Conservation (phyloP, 2,113 vertebrate species). For the Nycticorax nycticorax region DNA sequence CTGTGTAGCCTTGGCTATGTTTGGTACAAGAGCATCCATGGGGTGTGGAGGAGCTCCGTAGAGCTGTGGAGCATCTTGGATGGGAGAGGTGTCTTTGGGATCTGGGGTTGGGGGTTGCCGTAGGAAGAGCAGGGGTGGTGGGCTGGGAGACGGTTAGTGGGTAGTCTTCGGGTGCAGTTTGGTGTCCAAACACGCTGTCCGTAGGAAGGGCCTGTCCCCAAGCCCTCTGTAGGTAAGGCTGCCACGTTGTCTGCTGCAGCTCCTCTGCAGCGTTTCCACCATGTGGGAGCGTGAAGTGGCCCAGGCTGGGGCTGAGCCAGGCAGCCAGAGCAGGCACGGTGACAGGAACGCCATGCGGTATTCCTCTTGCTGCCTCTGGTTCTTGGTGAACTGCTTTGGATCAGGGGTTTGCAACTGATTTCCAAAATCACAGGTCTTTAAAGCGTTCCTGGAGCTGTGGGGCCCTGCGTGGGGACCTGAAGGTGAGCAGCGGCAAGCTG, state of each 20-base stretch:
- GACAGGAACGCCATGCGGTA: fast-evolving
- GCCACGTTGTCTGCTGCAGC: not conserved
- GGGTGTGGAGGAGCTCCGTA: not conserved
- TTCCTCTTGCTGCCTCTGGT: not conserved
- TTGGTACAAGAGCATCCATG: not conserved
- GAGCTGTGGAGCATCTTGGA: not conserved
- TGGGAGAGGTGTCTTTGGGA: not conserved
- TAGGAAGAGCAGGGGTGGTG: not conserved
- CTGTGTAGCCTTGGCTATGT: fast-evolving
- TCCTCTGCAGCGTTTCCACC: not conserved
- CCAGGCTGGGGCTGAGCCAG: not conserved
- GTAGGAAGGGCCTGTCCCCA: not conserved
- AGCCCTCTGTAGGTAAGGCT: not conserved
- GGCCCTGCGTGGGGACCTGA: not conserved
- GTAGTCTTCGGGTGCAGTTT: not conserved
- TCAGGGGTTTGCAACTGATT: not conserved
- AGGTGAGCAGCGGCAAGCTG: not conserved
- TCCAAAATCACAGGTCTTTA: not conserved
- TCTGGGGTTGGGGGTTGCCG: not conserved
- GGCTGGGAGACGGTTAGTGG: not conserved
- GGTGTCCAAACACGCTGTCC: fast-evolving
- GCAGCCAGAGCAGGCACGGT: not conserved
- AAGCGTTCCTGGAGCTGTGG: not conserved
- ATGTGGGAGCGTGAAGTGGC: not conserved
- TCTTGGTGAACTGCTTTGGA: not conserved